phyloP scores from a whole-genome alignment of 2,888 invertebrate species.

The Plemyria rubiginata region DNA sequence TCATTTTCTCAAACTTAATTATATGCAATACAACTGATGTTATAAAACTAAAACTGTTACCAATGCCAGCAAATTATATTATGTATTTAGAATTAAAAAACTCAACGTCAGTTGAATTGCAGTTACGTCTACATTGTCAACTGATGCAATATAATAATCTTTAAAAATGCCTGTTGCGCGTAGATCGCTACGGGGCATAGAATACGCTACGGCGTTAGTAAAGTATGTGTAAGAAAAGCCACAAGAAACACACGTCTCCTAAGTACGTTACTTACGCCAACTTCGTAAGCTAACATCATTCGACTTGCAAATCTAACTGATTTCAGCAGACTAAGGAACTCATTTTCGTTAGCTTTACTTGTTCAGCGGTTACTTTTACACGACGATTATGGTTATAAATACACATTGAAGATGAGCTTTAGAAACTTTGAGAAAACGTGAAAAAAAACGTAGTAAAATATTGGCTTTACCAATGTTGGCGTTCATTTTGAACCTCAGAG shows the following conservation, averaged over 20 bases:
- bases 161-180: neutral
- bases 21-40: no score
- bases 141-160: no score
- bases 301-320: conserved; percentile 22
- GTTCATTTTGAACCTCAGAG: no score
- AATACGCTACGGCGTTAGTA: neutral
- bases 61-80: no score
- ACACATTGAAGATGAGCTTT: neutral
- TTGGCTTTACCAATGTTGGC: no score
- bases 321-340: neutral
- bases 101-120: no score
- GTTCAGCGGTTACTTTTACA: neutral
- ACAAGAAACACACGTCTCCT: conserved; percentile 16
- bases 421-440: neutral
- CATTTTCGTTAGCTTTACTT: neutral
- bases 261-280: conserved; percentile 12
- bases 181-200: no score
- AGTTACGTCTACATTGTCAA: no score
- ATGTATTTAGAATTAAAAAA: no score
- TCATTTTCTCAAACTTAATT: no score
- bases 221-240: conserved; percentile 11
- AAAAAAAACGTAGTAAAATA: no score
- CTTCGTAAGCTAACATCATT: conserved; percentile 21
- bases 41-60: no score
- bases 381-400: neutral